Conservation (phyloP, 2,797 vertebrate species). For the Lacerta bilineata region DNA sequence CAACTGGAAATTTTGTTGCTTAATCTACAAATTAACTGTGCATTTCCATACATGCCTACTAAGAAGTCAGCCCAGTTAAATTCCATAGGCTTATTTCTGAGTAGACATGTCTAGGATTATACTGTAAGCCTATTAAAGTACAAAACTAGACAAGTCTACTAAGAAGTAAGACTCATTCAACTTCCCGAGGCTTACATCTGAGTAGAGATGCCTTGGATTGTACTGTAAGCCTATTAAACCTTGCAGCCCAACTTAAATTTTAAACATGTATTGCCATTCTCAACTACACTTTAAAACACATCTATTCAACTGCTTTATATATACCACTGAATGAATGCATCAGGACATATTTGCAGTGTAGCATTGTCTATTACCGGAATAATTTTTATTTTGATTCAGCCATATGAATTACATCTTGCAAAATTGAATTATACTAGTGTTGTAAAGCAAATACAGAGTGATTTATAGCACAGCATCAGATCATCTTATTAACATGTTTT, state of each 20-base stretch:
- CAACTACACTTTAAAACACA: background rate
- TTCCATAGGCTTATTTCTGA: background rate
- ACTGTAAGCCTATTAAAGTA: background rate
- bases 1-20: background rate
- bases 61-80: background rate
- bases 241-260: background rate
- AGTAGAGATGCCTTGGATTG: background rate
- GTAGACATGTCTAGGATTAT: background rate
- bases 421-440: constrained; percentile 12
- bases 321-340: background rate
- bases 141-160: background rate
- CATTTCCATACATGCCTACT: background rate
- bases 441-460: background rate
- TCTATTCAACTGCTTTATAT: background rate
- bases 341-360: background rate
- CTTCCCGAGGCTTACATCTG: background rate
- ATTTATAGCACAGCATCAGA: constrained; percentile 3
- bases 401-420: constrained; percentile 37
- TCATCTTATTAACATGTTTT: constrained; percentile 6
- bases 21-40: background rate
- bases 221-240: background rate
- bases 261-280: background rate
- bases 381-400: constrained; percentile 10
- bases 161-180: background rate
- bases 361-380: background rate